phyloP scores from a whole-genome alignment of 2,888 invertebrate genomes.

The Nomada ruficornis region DNA sequence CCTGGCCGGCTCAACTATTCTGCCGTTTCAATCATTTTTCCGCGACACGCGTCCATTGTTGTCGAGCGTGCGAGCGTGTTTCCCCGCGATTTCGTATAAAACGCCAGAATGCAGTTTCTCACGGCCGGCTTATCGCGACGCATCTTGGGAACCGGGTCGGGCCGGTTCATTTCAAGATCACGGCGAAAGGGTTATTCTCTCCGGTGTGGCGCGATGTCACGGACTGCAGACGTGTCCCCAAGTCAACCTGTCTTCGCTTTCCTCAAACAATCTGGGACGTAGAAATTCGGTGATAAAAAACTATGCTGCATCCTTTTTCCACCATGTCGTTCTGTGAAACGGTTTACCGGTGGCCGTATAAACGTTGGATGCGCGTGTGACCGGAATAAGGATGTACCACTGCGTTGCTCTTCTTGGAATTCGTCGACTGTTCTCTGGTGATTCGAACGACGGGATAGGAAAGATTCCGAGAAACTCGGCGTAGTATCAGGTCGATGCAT shows the following conservation, averaged over 20 bases:
- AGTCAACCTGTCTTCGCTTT: conserved; percentile 27
- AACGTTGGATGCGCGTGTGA: conserved; percentile 3
- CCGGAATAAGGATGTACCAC: conserved; percentile 10
- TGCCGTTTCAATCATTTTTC: not conserved
- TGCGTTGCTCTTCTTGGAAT: conserved; percentile 11
- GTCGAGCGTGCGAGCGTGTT: conserved; percentile 34
- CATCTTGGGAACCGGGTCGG: conserved; percentile 74
- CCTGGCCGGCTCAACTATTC: not conserved
- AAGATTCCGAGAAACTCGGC: not conserved
- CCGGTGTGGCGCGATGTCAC: conserved; percentile 30
- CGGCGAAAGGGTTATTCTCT: conserved; percentile 70
- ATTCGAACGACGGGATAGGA: conserved; percentile 26
- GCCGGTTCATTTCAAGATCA: conserved; percentile 77
- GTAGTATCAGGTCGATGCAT: no score
- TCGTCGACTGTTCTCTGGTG: conserved; percentile 7
- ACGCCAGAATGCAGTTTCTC: conserved; percentile 62
- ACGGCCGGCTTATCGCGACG: conserved; percentile 41
- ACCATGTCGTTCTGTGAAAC: conserved; percentile 7
- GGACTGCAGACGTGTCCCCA: conserved; percentile 38
- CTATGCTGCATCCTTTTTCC: not conserved
- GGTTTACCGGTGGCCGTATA: conserved; percentile 5
- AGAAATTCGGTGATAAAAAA: conserved; percentile 38
- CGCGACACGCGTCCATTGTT: conserved; percentile 53
- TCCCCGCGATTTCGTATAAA: conserved; percentile 63
- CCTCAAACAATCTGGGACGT: conserved; percentile 27